Evolutionary conservation across 2,888 invertebrate species (phyloP), one percentile per base, ranked within the genome.

Genomic region (Ametastegia equiseti): DNA sequence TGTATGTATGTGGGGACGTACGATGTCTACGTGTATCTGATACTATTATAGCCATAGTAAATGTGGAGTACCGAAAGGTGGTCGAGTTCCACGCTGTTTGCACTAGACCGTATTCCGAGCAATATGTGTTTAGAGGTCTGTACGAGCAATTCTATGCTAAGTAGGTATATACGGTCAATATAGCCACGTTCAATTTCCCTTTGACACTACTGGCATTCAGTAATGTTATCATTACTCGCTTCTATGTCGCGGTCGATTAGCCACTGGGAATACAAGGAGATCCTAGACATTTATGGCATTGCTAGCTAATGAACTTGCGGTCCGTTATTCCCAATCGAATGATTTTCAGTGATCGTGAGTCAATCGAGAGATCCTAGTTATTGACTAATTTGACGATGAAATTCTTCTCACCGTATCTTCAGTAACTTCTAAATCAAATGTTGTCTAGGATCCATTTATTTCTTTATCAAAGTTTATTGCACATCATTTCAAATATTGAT

Each of bases 211-310:
- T 54, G 47, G 9, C 27, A 47, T 71, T 15, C 71, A 30, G 47
- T 60, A 60, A 71, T n/a, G 71, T 42, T 71, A 71, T 71, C 71
- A 45, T 47, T 47, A 30, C 71, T 71, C 42, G 45, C 71, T 47
- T 47, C 69, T 23, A n/a, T n/a, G 71, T 13, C 11, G 71, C 30
- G 71, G 71, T 71, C 71, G 71, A 71, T 71, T 71, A 42, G 30
- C 30, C 5, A 60, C 6, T 5, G 9, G 30, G 23, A 60, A 60
- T 30, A 30, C 13, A 15, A 23, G 54, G 23, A 54, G 23, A n/a
- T n/a, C n/a, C n/a, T 23, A 54, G 19, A n/a, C 50, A 50, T 7
- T n/a, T 50, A 4, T 3, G 50, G 1, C n/a, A 23, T 23, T 7
- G 6, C 9, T 9, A 23, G n/a, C 9, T 23, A 54, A 54, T 23